Conservation (phyloP, 2,113 vertebrate species). For the Prunella fulvescens region DNA sequence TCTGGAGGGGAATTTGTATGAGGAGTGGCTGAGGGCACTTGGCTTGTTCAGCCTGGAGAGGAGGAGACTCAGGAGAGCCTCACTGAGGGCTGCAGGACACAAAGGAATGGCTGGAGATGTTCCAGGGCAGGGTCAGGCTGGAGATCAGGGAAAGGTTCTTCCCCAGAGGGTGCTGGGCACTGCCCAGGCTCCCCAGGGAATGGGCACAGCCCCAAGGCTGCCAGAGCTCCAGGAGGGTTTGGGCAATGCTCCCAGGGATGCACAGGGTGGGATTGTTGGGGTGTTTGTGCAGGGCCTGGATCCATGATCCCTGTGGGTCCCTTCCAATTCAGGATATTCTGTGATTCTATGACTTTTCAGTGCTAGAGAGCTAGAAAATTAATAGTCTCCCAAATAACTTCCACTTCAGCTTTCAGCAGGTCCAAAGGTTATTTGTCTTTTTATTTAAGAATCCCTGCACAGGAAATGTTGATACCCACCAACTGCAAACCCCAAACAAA, state of each 20-base stretch:
- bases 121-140: not conserved
- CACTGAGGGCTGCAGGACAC: not conserved
- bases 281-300: not conserved
- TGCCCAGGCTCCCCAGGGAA: not conserved
- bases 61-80: not conserved
- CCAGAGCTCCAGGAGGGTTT: not conserved
- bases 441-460: not conserved
- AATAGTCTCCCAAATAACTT: not conserved
- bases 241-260: rapidly evolving
- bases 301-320: not conserved
- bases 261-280: not conserved
- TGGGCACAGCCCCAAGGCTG: not conserved
- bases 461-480: not conserved
- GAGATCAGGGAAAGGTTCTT: not conserved
- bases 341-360: too few relatives aligned
- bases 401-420: not conserved
- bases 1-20: not conserved
- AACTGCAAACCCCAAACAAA: not conserved
- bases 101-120: not conserved
- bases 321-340: too few relatives aligned
- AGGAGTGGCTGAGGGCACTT: not conserved
- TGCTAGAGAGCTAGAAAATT: not conserved
- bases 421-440: not conserved
- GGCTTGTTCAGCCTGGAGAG: not conserved
- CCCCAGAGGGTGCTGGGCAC: not conserved